Evolutionary conservation across 2,797 vertebrate genomes (phyloP).

Genomic region (Cyprinodon diabolis): DNA sequence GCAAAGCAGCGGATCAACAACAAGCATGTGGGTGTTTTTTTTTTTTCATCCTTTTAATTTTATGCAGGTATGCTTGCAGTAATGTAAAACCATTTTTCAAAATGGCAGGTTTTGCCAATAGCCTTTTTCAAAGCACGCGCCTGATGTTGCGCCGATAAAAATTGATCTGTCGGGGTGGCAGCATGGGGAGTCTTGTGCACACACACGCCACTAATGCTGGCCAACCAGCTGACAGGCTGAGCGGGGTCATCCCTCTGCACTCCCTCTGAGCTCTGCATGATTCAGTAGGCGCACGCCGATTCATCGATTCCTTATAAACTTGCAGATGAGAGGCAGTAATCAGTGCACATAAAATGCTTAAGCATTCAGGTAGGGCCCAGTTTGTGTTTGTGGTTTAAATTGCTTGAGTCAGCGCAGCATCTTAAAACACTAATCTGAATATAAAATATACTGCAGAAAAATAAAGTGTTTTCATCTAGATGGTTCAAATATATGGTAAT

Average conservation of each 20-base stretch:
- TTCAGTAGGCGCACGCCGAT: slow-evolving; percentile 48
- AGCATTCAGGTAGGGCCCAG: slow-evolving; percentile 17
- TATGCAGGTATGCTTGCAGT: slow-evolving; percentile 7
- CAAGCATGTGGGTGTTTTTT: background rate
- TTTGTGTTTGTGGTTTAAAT: slow-evolving; percentile 6
- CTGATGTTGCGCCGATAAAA: slow-evolving; percentile 50
- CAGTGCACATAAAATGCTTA: slow-evolving; percentile 28
- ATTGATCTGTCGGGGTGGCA: slow-evolving; percentile 59
- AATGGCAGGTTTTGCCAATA: slow-evolving; percentile 32
- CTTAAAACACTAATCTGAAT: slow-evolving; percentile 7
- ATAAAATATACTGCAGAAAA: background rate
- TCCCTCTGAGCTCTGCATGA: slow-evolving; percentile 53
- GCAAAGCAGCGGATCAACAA: slow-evolving; percentile 1
- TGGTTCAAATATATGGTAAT: background rate
- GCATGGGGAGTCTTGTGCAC: slow-evolving; percentile 46
- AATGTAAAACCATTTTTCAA: slow-evolving; percentile 40
- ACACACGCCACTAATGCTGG: slow-evolving; percentile 67
- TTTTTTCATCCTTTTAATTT: slow-evolving; percentile 1
- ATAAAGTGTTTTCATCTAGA: background rate
- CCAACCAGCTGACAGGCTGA: slow-evolving; percentile 56
- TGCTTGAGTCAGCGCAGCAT: slow-evolving; percentile 5
- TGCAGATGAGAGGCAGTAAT: slow-evolving; percentile 67
- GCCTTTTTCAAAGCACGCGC: slow-evolving; percentile 11
- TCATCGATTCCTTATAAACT: slow-evolving; percentile 71
- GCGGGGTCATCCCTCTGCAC: slow-evolving; percentile 14